Evolutionary conservation across 2,888 invertebrate species (phyloP).

Genomic region (Agonum fuliginosum): DNA sequence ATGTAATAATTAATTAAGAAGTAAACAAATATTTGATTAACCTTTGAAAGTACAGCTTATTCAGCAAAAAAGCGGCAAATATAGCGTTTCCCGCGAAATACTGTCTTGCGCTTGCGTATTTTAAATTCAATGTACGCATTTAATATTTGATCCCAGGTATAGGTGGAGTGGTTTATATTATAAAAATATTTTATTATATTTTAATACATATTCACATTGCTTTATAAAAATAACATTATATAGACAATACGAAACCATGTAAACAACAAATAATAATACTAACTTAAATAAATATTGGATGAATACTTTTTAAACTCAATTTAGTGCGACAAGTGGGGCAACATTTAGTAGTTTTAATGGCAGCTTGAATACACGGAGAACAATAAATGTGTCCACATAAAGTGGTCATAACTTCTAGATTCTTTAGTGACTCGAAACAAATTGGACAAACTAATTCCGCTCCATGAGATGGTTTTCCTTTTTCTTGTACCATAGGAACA

Average conservation of each 20-base stretch:
- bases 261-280: no score
- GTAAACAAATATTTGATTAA: constrained; percentile 14
- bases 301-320: constrained; percentile 44
- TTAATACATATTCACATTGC: no score
- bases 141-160: no score
- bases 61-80: constrained; percentile 17
- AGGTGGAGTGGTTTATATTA: no score
- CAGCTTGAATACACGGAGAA: constrained; percentile 8
- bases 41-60: not conserved
- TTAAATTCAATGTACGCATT: no score
- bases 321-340: constrained; percentile 41
- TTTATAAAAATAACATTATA: no score
- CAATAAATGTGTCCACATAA: constrained; percentile 52
- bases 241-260: no score
- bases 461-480: not conserved
- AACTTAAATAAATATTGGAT: constrained; percentile 47
- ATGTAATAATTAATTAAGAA: not conserved
- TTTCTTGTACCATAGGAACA: no score
- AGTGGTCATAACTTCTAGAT: constrained; percentile 48
- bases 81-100: not conserved
- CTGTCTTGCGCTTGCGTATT: no score
- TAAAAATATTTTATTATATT: no score
- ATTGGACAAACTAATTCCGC: constrained; percentile 23
- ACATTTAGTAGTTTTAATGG: constrained; percentile 14
- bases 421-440: constrained; percentile 33